phyloP scores from a whole-genome alignment of 2,113 vertebrate species.

The Pontoporia blainvillei region DNA sequence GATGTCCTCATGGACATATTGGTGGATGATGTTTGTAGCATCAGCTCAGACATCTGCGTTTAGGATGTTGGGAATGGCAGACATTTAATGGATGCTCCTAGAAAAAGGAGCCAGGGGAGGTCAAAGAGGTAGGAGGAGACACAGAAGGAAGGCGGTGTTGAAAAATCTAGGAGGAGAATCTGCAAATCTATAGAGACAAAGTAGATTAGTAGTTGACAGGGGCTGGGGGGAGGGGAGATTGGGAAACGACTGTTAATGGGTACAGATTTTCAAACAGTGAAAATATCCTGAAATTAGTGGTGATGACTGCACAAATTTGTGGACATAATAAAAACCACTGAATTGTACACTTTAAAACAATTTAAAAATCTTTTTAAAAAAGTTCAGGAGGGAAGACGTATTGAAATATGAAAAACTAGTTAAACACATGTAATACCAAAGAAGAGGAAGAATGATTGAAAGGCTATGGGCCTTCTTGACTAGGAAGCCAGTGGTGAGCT shows the following conservation, averaged over 20 bases:
- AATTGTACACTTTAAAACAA: not conserved
- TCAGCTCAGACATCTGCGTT: not conserved
- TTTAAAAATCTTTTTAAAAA: not conserved
- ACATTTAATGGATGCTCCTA: not conserved
- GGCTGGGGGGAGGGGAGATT: fast-evolving
- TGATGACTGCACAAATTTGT: not conserved
- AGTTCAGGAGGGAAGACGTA: not conserved
- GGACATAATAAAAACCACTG: not conserved
- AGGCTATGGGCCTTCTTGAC: not conserved
- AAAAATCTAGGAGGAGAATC: not conserved
- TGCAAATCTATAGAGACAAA: not conserved
- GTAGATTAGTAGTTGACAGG: not conserved
- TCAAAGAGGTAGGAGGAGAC: not conserved
- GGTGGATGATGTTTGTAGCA: no score
- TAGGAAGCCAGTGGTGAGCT: not conserved
- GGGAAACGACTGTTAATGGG: not conserved
- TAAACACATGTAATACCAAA: not conserved
- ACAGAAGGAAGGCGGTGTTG: not conserved
- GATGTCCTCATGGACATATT: not conserved
- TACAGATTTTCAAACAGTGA: not conserved
- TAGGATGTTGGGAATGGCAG: not conserved
- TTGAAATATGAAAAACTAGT: not conserved
- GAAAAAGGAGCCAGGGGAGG: not conserved
- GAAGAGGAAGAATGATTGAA: not conserved
- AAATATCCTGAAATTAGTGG: not conserved